These are phyloP conservation scores for Laspeyria flexula DNA, from an alignment of 2,888 invertebrate genomes.

Conservation along the genomic window DNA sequence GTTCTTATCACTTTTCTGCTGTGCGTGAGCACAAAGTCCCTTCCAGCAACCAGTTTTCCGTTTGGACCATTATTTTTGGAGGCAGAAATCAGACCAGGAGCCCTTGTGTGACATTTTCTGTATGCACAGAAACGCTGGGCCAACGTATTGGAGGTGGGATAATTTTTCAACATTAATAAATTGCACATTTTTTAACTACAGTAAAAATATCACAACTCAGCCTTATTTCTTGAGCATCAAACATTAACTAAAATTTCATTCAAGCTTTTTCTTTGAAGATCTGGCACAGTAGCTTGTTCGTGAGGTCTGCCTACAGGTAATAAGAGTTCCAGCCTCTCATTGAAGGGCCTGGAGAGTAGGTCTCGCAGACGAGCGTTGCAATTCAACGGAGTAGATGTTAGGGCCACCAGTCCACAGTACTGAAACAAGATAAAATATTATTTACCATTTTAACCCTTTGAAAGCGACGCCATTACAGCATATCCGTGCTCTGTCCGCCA, in stretches of 20 bases:
- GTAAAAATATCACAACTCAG: constrained; percentile 21
- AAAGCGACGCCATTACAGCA: no score
- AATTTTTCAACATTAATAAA: not conserved
- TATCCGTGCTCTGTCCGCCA: no score
- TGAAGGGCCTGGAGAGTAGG: constrained; percentile 91
- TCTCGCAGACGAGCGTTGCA: constrained; percentile 92
- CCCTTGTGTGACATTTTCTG: no score
- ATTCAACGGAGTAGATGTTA: constrained; percentile 96
- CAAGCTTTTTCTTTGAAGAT: constrained; percentile 89
- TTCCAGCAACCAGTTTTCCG: no score
- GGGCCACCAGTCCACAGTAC: constrained; percentile 94
- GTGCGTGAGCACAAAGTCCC: no score
- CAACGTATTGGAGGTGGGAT: no score
- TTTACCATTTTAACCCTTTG: not conserved
- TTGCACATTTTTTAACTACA: no score
- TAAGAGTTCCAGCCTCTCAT: constrained; percentile 93
- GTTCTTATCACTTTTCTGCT: no score
- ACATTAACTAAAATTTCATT: constrained; percentile 90
- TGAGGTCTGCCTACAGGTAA: constrained; percentile 95
- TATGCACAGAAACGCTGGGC: no score
- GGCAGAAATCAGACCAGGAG: no score
- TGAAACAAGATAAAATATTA: constrained; percentile 63
- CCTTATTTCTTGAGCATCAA: constrained; percentile 37
- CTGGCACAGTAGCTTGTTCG: constrained; percentile 91
- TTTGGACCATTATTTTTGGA: no score